Base-by-base conservation (phyloP, 2,113 vertebrate genomes). In the Nyctibius bracteatus region DNA sequence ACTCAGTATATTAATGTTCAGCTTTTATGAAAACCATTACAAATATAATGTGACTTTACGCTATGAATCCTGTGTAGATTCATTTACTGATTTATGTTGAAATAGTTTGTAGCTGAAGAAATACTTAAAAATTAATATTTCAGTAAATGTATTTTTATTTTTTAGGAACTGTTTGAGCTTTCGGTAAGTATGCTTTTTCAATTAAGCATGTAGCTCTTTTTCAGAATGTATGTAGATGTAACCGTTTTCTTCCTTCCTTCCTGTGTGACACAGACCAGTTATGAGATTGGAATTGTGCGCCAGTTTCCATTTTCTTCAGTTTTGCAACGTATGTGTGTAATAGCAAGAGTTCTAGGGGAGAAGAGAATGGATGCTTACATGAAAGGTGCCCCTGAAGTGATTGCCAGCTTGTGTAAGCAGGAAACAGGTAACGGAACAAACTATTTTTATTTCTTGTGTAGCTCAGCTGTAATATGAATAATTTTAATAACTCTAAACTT, bases 281-380 rank as follows among this genome's bases (percentile, higher is more conserved):
- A 99, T 78, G 99, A 99, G 95, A 99, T 99, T 27, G 99, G 99
- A 93, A 99, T 99, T 2, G 99, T 99, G 78, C 98, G 99, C 14
- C 99, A 99, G 98, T 99, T 99, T 92, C 99, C 99, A 3, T 99
- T 99, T 97, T 99, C 99, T 49, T 99, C 99, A 14, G 98, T 98
- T 22, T 77, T 99, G 90, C 99, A 99, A 96, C 98, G 99, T 70
- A 99, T 99, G 99, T 98, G 98, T 82, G 99, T 99, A 25, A 98
- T 99, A 59, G 98, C 98, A 2, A 98, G 99, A 88, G 97, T 98
- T 61, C 98, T 99, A 1, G 99, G 99, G 43, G 99, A 99, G 91
- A 99, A 99, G 95, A 98, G 98, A 61, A 99, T 99, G 99, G 99
- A 99, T 47, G 99, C 99, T 28, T 99, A 99, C 88, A 98, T 99